Conservation (phyloP, 2,797 vertebrate genomes). For the Amblyraja radiata region DNA sequence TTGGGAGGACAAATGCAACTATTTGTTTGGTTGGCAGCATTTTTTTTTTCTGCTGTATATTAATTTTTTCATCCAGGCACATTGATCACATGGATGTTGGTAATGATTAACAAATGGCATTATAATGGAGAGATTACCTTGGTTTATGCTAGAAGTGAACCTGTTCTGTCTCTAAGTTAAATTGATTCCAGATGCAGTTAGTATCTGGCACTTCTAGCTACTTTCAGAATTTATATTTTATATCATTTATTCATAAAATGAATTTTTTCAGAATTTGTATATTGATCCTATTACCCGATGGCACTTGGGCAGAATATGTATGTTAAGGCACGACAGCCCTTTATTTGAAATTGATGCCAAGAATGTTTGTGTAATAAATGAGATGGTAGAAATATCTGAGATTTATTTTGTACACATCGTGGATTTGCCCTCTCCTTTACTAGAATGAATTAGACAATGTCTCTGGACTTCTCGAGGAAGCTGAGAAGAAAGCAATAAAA, state of each 20-base stretch:
- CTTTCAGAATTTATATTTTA: neutral
- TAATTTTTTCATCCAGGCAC: neutral
- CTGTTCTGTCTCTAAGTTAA: neutral
- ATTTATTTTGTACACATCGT: neutral
- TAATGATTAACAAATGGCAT: neutral
- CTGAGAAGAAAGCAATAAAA: constrained; percentile 89
- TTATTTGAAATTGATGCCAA: neutral
- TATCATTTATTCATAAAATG: too few relatives aligned
- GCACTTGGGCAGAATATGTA: neutral
- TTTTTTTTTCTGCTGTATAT: neutral
- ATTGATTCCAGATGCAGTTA: neutral
- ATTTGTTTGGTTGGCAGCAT: neutral
- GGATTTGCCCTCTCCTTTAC: constrained; percentile 26
- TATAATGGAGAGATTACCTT: neutral
- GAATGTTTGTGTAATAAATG: neutral
- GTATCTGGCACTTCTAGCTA: too few relatives aligned
- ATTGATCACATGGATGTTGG: neutral
- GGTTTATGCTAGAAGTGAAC: neutral
- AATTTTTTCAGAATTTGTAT: neutral
- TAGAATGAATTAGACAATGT: constrained; percentile 87
- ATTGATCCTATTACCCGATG: neutral
- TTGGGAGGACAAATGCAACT: neutral
- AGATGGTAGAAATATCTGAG: neutral
- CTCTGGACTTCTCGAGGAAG: constrained; percentile 78
- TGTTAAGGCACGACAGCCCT: neutral